Percentiles rank a stretch among this genome's conserved stretches.
phyloP scores from a whole-genome alignment of 1,140 invertebrate species.

The Atta texana region DNA sequence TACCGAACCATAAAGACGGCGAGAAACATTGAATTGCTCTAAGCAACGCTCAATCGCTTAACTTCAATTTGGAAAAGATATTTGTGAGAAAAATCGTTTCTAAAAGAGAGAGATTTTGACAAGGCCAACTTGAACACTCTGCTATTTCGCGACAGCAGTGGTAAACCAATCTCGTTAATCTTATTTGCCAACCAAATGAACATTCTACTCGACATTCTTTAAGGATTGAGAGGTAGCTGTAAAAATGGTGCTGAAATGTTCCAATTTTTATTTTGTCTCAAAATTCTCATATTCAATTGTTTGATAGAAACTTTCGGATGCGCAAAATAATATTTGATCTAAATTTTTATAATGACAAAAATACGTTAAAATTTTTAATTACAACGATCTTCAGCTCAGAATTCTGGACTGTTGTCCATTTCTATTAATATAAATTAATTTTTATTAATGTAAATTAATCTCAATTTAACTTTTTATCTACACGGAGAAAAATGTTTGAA shows the following conservation, averaged over 20 bases:
- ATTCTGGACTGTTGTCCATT: not conserved
- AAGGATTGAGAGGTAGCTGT: not conserved
- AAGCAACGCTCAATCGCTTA: not conserved
- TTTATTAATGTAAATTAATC: no score
- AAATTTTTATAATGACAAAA: slow-evolving; percentile 2
- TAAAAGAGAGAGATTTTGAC: not conserved
- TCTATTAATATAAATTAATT: no score
- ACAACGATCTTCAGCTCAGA: not conserved
- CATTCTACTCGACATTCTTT: not conserved
- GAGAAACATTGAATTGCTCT: not conserved
- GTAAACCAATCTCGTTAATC: not conserved
- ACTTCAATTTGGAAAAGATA: not conserved
- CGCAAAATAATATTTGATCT: not conserved
- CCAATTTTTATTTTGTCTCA: not conserved
- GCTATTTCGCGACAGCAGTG: not conserved
- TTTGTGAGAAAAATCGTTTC: not conserved
- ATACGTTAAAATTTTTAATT: not conserved
- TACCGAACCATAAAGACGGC: slow-evolving; percentile 19
- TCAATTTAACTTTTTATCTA: no score
- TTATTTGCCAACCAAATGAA: not conserved
- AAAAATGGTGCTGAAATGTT: not conserved
- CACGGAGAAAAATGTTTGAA: no score
- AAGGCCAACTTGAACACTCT: not conserved
- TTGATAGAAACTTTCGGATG: not conserved
- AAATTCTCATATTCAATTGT: not conserved